Evolutionary conservation across 2,113 vertebrate genomes (phyloP).

Genomic region (Polypterus bichir): DNA sequence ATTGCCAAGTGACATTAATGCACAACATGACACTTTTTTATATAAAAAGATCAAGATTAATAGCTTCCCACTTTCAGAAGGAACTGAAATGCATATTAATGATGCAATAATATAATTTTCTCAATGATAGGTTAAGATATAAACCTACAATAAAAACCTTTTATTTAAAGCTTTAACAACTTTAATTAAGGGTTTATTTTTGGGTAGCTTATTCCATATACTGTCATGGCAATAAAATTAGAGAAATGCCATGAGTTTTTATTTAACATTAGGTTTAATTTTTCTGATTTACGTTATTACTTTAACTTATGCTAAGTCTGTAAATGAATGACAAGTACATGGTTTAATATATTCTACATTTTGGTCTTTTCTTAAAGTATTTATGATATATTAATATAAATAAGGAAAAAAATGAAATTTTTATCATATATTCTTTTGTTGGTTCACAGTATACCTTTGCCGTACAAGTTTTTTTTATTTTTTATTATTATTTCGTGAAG

Average conservation of each 20-base stretch:
- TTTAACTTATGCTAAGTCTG: too few species aligned
- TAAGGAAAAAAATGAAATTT: too few species aligned
- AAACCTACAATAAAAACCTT: constrained; percentile 32
- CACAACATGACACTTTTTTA: too few species aligned
- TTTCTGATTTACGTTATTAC: background rate
- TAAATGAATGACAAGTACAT: too few species aligned
- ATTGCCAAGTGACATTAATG: too few species aligned
- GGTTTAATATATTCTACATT: too few species aligned
- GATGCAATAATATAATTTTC: constrained; percentile 36
- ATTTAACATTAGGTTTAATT: constrained; percentile 28
- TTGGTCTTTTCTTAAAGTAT: background rate
- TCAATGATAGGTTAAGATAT: constrained; percentile 44
- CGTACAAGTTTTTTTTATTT: too few species aligned
- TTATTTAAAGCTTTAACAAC: constrained; percentile 60
- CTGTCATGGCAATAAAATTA: constrained; percentile 36
- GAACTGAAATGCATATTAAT: constrained; percentile 54
- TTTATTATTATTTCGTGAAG: too few species aligned
- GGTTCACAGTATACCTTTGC: too few species aligned
- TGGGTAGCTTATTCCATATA: constrained; percentile 36
- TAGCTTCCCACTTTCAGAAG: constrained; percentile 49
- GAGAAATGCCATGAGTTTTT: constrained; percentile 36
- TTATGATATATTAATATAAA: too few species aligned
- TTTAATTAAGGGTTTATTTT: constrained; percentile 26
- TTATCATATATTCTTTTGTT: background rate
- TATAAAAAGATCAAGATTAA: constrained; percentile 22